Percentiles rank a stretch among this genome's conserved stretches.
These are phyloP conservation scores for Halcyon chelicuti DNA, from an alignment of 2,797 vertebrate genomes.

Conservation along the genomic window DNA sequence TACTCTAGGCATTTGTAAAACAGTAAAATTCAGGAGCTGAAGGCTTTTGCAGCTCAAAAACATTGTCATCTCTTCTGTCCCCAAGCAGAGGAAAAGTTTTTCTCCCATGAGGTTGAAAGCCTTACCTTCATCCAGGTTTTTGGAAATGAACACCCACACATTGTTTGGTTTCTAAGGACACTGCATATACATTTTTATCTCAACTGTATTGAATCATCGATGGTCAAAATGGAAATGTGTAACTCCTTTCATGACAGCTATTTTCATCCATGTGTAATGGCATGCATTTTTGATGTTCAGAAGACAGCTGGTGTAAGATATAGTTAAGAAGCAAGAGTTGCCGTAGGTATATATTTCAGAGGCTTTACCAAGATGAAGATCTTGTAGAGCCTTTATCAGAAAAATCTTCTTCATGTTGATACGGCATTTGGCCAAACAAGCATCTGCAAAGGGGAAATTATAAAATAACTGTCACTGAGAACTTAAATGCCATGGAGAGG, in stretches of 20 bases:
- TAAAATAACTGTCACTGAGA: neutral
- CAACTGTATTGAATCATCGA: neutral
- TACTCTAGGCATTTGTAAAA: neutral
- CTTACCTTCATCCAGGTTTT: neutral
- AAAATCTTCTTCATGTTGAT: neutral
- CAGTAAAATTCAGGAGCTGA: neutral
- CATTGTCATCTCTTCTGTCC: neutral
- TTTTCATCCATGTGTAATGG: neutral
- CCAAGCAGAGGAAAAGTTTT: neutral
- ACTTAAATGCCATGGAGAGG: neutral
- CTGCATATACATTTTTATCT: neutral
- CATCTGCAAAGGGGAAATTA: neutral
- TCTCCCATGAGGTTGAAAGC: neutral
- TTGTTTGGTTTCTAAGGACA: neutral
- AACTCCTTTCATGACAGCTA: neutral
- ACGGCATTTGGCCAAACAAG: neutral
- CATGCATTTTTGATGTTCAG: neutral
- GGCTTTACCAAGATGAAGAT: neutral
- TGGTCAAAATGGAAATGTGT: neutral
- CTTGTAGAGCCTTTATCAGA: neutral
- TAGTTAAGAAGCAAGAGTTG: neutral
- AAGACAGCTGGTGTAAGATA: neutral
- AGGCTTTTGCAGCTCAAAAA: neutral
- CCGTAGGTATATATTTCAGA: neutral
- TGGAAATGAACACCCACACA: neutral